Evolutionary conservation across 2,888 invertebrate genomes (phyloP), one percentile per base, ranked within the genome.

Genomic region (Drosophila sordidula): DNA sequence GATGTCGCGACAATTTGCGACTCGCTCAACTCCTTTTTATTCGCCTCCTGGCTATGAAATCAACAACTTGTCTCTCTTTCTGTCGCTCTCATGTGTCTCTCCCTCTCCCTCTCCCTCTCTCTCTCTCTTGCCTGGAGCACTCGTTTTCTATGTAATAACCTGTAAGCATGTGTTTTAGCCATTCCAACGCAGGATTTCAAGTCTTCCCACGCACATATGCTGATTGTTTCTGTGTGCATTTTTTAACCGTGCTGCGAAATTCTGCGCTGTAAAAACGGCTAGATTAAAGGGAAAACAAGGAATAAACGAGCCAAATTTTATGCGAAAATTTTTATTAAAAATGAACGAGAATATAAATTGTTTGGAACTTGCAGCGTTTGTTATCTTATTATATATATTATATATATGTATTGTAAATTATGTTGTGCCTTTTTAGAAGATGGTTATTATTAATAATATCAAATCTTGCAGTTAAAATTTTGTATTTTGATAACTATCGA

Each of bases 1-100:
- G 58, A 69, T 75, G 57, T 71, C 74, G 78, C 70, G 66, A 70
- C 75, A 75, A 75, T 80, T 66, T 59, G 51, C 59, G 50, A 57
- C 22, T 26, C 46, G 26, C 61, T 67, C 69, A 63, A 71, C 49
- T 75, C 45, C 61, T 59, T 52, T 58, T 32, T 58, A 45, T 58
- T 46, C 46, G 55, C 66, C 63, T 66, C 22, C 62, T 59, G 74
- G 77, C 77, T 65, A 74, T 70, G 67, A 77, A 77, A 74, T 74
- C 77, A 70, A 70, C 74, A 77, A 77, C 66, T 77, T 71, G 55
- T 63, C 51, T 29, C 42, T 54, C 42, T 32, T 8, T 39, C 29
- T 56, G 16, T 44, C 50, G n/a, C n/a, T 47, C 11, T 45, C 39
- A n/a, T 44, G 32, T 32, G 32, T 14, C 14, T 3, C 29, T 16